phyloP scores from a whole-genome alignment of 1,140 invertebrate genomes.

The Dreissena rostriformis region DNA sequence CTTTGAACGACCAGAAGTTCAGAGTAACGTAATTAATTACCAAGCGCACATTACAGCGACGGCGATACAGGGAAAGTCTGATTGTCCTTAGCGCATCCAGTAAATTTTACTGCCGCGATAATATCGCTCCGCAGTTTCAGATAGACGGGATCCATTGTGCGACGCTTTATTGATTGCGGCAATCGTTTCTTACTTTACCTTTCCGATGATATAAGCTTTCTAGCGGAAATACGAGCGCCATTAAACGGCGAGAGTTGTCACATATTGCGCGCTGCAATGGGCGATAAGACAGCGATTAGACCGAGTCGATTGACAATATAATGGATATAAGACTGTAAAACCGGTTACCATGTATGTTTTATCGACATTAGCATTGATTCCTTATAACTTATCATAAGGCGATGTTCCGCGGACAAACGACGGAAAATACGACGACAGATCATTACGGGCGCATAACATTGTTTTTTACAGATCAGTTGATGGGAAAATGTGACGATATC shows the following conservation, averaged over 20 bases:
- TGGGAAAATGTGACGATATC: too few relatives aligned
- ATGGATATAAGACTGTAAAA: slow-evolving; percentile 40
- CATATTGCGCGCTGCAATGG: slow-evolving; percentile 41
- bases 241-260: slow-evolving; percentile 52
- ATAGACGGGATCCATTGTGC: slow-evolving; percentile 30
- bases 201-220: slow-evolving; percentile 47
- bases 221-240: slow-evolving; percentile 39
- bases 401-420: too few relatives aligned
- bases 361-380: too few relatives aligned
- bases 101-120: slow-evolving; percentile 1
- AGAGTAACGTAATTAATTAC: too few relatives aligned
- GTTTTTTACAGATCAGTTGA: too few relatives aligned
- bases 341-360: too few relatives aligned
- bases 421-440: too few relatives aligned
- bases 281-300: slow-evolving; percentile 33
- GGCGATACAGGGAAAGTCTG: too few relatives aligned
- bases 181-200: slow-evolving; percentile 54
- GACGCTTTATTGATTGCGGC: slow-evolving; percentile 46
- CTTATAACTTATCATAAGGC: too few relatives aligned
- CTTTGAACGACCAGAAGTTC: too few relatives aligned
- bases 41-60: too few relatives aligned
- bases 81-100: neutral
- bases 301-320: slow-evolving; percentile 12
- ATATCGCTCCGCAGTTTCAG: slow-evolving; percentile 18
- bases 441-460: too few relatives aligned